A percentile compares a stretch with the other conserved stretches of the same genome.
These are phyloP conservation scores for Hydropsyche betteni DNA, from an alignment of 2,888 invertebrate species.

Conservation along the genomic window DNA sequence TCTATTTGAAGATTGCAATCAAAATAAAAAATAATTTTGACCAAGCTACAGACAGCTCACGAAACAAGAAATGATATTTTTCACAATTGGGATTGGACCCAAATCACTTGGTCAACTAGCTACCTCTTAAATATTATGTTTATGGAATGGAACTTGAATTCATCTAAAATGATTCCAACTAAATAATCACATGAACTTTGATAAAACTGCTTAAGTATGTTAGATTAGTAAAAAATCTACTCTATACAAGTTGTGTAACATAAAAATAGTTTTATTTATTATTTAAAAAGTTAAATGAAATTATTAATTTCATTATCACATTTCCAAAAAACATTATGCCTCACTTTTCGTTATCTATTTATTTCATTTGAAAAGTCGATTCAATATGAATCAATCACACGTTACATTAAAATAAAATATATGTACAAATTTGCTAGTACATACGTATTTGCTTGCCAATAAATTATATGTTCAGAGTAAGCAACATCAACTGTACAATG, in stretches of 20 bases:
- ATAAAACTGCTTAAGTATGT: conserved; percentile 15
- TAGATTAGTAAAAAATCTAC: conserved; percentile 27
- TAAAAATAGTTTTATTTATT: background rate
- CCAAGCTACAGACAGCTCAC: too few species aligned
- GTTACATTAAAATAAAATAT: conserved; percentile 22
- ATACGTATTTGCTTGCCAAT: background rate
- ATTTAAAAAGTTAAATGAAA: conserved; percentile 3
- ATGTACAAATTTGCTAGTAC: background rate
- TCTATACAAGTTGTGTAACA: background rate
- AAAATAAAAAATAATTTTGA: too few species aligned
- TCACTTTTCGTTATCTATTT: conserved; percentile 1
- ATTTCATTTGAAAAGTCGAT: conserved; percentile 29
- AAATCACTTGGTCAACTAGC: conserved; percentile 7
- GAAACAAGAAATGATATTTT: too few species aligned
- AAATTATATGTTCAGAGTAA: background rate
- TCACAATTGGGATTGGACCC: conserved; percentile 23
- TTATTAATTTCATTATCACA: conserved; percentile 30
- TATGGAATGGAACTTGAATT: conserved; percentile 6
- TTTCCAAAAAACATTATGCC: conserved; percentile 12
- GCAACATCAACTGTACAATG: background rate
- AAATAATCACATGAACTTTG: conserved; percentile 25
- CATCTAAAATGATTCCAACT: background rate
- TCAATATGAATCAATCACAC: conserved; percentile 38
- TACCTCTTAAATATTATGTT: background rate
- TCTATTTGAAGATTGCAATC: too few species aligned